phyloP scores from a whole-genome alignment of 2,888 invertebrate species.

The Thera obeliscata region DNA sequence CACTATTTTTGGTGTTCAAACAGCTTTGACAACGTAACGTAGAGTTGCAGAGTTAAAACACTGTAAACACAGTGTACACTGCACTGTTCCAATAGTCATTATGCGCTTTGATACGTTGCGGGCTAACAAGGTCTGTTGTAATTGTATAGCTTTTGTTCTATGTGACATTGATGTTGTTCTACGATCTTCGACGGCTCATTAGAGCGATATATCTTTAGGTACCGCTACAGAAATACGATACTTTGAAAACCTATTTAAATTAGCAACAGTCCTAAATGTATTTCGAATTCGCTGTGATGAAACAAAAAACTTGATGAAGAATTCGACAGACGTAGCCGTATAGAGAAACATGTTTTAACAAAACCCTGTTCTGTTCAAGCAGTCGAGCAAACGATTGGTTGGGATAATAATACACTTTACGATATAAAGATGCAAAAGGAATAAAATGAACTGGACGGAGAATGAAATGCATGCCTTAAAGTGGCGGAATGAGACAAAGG shows the following conservation, averaged over 20 bases:
- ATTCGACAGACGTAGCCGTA: background rate
- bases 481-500: constrained; percentile 43
- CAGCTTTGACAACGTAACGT: background rate
- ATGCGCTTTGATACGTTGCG: constrained; percentile 44
- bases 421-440: constrained; percentile 15
- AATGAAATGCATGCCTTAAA: constrained; percentile 46
- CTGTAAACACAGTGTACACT: constrained; percentile 15
- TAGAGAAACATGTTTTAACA: background rate
- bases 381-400: constrained; percentile 11
- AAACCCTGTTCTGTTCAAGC: constrained; percentile 4
- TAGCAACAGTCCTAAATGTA: background rate
- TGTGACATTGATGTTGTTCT: constrained; percentile 41
- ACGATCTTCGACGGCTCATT: constrained; percentile 33
- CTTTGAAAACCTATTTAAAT: constrained; percentile 11
- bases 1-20: background rate
- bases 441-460: constrained; percentile 21
- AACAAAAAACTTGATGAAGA: background rate
- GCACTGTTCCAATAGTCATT: constrained; percentile 38
- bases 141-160: constrained; percentile 51
- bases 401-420: constrained; percentile 22
- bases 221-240: constrained; percentile 18
- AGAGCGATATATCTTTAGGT: constrained; percentile 31
- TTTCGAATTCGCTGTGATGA: background rate
- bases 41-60: constrained; percentile 10
- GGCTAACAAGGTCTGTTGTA: constrained; percentile 53